These are phyloP conservation scores for Tetanocera ferruginea DNA, from an alignment of 2,888 invertebrate genomes.

Conservation along the genomic window DNA sequence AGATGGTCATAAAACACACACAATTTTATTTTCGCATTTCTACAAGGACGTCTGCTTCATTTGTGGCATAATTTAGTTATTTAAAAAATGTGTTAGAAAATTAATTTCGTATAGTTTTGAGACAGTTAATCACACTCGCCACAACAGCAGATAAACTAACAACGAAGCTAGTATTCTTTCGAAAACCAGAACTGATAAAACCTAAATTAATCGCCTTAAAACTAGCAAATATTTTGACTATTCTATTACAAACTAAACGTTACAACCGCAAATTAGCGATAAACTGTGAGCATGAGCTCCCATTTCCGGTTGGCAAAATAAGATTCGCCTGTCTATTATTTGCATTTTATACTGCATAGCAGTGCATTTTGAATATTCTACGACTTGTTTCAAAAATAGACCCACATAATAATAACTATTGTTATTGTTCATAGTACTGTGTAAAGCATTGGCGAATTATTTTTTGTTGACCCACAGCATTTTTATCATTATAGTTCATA, in stretches of 20 bases:
- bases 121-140: too few relatives aligned
- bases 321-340: neutral
- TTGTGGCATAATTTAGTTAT: too few relatives aligned
- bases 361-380: too few relatives aligned
- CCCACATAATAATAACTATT: neutral
- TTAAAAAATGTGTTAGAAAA: too few relatives aligned
- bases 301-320: conserved; percentile 2
- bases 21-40: too few relatives aligned
- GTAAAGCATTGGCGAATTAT: neutral
- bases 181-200: too few relatives aligned
- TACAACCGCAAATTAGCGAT: neutral
- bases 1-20: neutral
- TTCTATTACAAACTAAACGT: neutral
- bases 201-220: too few relatives aligned
- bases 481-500: neutral
- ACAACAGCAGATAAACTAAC: too few relatives aligned
- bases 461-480: conserved; percentile 7
- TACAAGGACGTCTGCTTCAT: too few relatives aligned
- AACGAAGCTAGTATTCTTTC: too few relatives aligned
- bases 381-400: neutral
- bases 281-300: neutral
- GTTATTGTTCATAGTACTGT: too few relatives aligned
- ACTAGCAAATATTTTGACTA: neutral
- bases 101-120: too few relatives aligned
- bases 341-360: neutral